Evolutionary conservation across 2,113 vertebrate genomes (phyloP), one percentile per base, ranked within the genome.

Genomic region (Seriola aureovittata): DNA sequence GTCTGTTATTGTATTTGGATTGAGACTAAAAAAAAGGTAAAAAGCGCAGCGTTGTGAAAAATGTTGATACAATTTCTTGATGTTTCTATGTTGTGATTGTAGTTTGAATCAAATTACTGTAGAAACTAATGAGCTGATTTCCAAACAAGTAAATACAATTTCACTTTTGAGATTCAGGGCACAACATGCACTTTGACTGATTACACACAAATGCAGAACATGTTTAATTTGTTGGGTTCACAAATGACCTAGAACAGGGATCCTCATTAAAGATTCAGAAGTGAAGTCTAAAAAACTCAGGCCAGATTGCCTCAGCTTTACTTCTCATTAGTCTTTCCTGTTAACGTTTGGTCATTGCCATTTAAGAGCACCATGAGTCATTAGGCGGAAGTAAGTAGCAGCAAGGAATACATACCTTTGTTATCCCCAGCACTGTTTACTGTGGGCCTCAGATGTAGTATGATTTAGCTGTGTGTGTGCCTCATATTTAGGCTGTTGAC

Each of bases 401-500:
- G 7, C 40, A 64, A 71, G 5, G 13, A 68, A 14, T 40, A 46
- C 55, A 14, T 23, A 42, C 57, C 23, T 81, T 59, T 75, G 46
- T 54, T 65, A 38, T 17, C 23, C 29, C 58, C 29, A 58, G 40
- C 67, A 8, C 16, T 21, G 70, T 73, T 58, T 60, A 65, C 38
- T 58, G 8, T 34, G 21, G 42, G 42, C 64, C 40, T 70, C 48
- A 38, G 17, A 78, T 62, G 32, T 54, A 4, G 36, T 5, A 64
- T 84, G 59, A 82, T 74, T 89, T 17, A 75, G 21, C 64, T 48
- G 42, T 42, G 48, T 10, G 5, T 50, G 21, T 50, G 46, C 0
- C 0, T 78, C 62, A 67, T 69, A 82, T 89, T 80, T 46, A 88
- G 78, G 40, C 55, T 75, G 50, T 84, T 85, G 58, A 77, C 64